Percentiles rank a stretch among this genome's conserved stretches.
Conservation (phyloP, 2,888 invertebrate genomes). For the Hypselothyrea guttata region DNA sequence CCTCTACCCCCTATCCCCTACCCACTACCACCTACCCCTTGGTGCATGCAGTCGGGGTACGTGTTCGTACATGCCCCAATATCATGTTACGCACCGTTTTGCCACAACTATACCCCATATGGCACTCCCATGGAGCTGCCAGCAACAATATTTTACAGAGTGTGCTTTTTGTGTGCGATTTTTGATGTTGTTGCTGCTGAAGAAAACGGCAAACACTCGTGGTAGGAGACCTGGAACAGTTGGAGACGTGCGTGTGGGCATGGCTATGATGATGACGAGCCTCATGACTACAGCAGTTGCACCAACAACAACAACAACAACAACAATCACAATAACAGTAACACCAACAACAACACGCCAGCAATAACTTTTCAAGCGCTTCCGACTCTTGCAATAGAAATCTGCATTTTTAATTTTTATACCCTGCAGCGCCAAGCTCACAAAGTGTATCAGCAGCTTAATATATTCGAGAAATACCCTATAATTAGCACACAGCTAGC, state of each 20-base stretch:
- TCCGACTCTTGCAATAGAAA: conserved; percentile 73
- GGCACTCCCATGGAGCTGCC: conserved; percentile 53
- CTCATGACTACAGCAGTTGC: conserved; percentile 34
- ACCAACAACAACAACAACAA: conserved; percentile 29
- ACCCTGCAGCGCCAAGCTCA: conserved; percentile 4
- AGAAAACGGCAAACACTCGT: no score
- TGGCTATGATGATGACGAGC: conserved; percentile 34
- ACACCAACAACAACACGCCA: conserved; percentile 34
- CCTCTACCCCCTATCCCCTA: neutral
- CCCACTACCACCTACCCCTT: neutral
- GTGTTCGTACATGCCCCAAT: conserved; percentile 33
- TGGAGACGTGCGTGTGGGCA: conserved; percentile 29
- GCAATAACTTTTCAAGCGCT: conserved; percentile 68
- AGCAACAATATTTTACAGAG: conserved; percentile 72
- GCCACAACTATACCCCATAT: neutral
- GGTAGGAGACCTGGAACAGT: conserved; percentile 46
- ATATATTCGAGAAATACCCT: no score
- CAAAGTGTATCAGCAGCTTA: neutral
- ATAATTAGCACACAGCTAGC: no score
- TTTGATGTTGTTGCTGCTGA: conserved; percentile 56
- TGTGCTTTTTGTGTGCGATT: conserved; percentile 64
- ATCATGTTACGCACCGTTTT: conserved; percentile 48
- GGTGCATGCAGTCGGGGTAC: neutral
- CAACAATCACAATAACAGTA: conserved; percentile 31
- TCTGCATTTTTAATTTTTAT: conserved; percentile 68